Evolutionary conservation across 2,797 vertebrate species (phyloP).

Genomic region (Smutsia gigantea): DNA sequence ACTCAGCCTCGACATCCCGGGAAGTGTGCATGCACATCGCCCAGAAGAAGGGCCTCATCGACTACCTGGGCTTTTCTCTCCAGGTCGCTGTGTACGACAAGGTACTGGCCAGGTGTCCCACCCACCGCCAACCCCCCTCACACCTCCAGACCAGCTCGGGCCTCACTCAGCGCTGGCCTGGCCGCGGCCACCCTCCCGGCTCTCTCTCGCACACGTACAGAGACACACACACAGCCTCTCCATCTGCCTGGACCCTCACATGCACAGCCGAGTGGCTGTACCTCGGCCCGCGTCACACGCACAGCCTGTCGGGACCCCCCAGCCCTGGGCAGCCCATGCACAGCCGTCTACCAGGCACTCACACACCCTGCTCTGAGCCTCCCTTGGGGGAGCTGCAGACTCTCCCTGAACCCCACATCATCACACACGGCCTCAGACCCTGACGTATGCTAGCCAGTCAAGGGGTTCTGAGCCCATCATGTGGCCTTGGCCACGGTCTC

Average conservation of each 20-base stretch:
- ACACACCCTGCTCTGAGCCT: background rate
- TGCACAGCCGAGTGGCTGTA: background rate
- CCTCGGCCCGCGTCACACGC: background rate
- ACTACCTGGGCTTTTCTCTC: constrained; percentile 95
- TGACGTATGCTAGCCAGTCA: background rate
- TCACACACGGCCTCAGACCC: background rate
- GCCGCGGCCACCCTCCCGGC: background rate
- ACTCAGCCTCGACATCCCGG: constrained; percentile 94
- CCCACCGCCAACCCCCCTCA: accelerated
- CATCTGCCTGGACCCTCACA: background rate
- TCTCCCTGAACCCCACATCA: background rate
- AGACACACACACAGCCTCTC: background rate
- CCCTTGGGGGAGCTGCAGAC: no score
- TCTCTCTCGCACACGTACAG: background rate
- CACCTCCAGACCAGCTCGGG: background rate
- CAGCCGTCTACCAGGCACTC: background rate
- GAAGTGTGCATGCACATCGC: constrained; percentile 93
- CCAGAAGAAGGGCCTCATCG: constrained; percentile 90
- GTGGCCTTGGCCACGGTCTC: no score
- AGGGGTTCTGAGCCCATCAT: no score
- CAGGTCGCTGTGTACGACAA: constrained; percentile 95
- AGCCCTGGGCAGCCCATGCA: accelerated
- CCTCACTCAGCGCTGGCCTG: background rate
- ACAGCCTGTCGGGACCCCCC: no score
- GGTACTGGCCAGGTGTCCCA: constrained; percentile 83